phyloP scores from a whole-genome alignment of 2,113 vertebrate species.

The Pampusana beccarii region DNA sequence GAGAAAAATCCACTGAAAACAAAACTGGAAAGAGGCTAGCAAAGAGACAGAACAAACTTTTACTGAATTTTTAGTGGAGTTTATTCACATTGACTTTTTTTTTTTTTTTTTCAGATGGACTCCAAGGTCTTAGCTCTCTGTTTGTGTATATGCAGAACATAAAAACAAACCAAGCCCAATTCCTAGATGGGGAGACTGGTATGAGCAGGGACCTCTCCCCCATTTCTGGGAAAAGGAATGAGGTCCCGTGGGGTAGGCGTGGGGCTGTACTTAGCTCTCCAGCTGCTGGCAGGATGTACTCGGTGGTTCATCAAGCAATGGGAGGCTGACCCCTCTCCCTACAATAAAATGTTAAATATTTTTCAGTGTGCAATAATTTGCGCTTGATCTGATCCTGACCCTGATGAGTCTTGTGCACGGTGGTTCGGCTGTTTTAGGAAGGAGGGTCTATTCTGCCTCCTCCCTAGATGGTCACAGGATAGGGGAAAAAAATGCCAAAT shows the following conservation, averaged over 20 bases:
- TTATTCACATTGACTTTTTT: not conserved
- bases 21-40: not conserved
- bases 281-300: slow-evolving; percentile 46
- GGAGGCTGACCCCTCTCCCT: slow-evolving; percentile 47
- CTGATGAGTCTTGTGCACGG: not conserved
- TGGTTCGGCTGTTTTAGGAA: not conserved
- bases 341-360: slow-evolving; percentile 60
- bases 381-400: not conserved
- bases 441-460: not conserved
- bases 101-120: not conserved
- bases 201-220: slow-evolving; percentile 39
- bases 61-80: not conserved
- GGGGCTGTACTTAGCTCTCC: slow-evolving; percentile 44
- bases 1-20: not conserved
- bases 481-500: not conserved
- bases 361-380: not conserved
- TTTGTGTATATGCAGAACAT: not conserved
- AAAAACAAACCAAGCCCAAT: slow-evolving; percentile 58
- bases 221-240: slow-evolving; percentile 53
- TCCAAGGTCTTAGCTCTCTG: not conserved
- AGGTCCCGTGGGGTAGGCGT: slow-evolving; percentile 43
- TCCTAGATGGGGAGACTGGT: not conserved
- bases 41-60: not conserved
- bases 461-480: not conserved
- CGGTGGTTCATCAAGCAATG: slow-evolving; percentile 22